Base-by-base conservation (phyloP, 2,888 invertebrate species). In the Ennomos erosarius region DNA sequence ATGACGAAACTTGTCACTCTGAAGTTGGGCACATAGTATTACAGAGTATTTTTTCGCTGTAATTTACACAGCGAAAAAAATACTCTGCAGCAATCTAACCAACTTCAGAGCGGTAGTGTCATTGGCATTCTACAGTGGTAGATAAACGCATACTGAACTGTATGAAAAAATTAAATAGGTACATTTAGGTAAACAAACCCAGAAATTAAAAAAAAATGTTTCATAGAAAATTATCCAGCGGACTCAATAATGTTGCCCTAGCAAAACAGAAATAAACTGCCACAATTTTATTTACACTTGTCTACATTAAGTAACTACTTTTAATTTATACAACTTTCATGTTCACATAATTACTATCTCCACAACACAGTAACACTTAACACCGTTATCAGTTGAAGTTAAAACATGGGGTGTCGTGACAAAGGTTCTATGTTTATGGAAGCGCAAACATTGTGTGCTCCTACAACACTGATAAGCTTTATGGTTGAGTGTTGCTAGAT, bases 341-440 rank as follows among this genome's bases (percentile, higher is more conserved):
- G 46, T 45, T 59, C 42, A 46, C 54, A 61, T 59, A n/a, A n/a
- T n/a, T n/a, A 55, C 59, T 59, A 57, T 59, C 56, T 54, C 6
- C 11, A 10, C 6, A 13, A 12, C 12, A 33, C 46, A 63, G 51
- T 61, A 63, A 63, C 58, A 59, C 55, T 53, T 60, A 49, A 56
- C 55, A 52, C 58, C 59, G 59, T 67, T 61, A 61, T 55, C 53
- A 38, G 44, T 39, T 40, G 35, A 57, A 64, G 59, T 52, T 63
- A 61, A 59, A 47, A 61, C 55, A 44, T 47, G 51, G 52, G 59
- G 57, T 62, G 65, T 60, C 59, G 59, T 61, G 61, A 78, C 75
- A 73, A 74, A 76, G 74, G 67, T 59, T 60, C 65, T 60, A 70
- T 73, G 72, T 79, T 84, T 83, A 82, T 81, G 75, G 75, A 75